Evolutionary conservation across 2,113 vertebrate species (phyloP).

Genomic region (Xyliphius kryptos): DNA sequence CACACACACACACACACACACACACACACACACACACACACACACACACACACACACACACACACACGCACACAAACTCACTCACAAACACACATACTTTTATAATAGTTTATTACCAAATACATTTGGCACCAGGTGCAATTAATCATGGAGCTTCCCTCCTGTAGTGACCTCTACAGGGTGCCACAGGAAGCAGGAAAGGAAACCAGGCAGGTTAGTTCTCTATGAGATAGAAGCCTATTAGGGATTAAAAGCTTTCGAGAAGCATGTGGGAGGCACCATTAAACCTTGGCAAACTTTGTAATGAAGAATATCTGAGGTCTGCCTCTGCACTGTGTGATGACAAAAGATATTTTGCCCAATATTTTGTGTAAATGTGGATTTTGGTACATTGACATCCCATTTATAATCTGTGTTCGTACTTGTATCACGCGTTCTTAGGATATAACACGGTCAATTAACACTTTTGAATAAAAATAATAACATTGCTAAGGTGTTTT

Average conservation of each 20-base stretch:
- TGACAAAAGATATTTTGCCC: too few relatives aligned
- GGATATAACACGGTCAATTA: too few relatives aligned
- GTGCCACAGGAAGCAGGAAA: slow-evolving; percentile 28
- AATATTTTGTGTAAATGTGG: too few relatives aligned
- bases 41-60: too few relatives aligned
- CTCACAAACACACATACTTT: neutral
- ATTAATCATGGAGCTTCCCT: neutral
- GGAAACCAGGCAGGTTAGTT: neutral
- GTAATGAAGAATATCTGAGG: slow-evolving; percentile 16
- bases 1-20: slow-evolving; percentile 1
- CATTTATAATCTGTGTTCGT: too few relatives aligned
- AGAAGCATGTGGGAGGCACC: slow-evolving; percentile 43
- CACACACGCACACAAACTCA: too few relatives aligned
- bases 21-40: neutral
- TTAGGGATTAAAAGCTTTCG: slow-evolving; percentile 59
- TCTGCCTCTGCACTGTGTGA: slow-evolving; percentile 48
- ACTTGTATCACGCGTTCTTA: too few relatives aligned
- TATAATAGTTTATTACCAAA: neutral
- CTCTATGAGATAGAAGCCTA: slow-evolving; percentile 40
- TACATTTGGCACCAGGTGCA: too few relatives aligned
- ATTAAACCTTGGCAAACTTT: too few relatives aligned
- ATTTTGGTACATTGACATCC: too few relatives aligned
- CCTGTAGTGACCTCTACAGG: slow-evolving; percentile 5
- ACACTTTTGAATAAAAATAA: too few relatives aligned
- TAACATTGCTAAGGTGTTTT: too few relatives aligned